phyloP scores from a whole-genome alignment of 2,113 vertebrate species.

The Sinocyclocheilus anshuiensis region DNA sequence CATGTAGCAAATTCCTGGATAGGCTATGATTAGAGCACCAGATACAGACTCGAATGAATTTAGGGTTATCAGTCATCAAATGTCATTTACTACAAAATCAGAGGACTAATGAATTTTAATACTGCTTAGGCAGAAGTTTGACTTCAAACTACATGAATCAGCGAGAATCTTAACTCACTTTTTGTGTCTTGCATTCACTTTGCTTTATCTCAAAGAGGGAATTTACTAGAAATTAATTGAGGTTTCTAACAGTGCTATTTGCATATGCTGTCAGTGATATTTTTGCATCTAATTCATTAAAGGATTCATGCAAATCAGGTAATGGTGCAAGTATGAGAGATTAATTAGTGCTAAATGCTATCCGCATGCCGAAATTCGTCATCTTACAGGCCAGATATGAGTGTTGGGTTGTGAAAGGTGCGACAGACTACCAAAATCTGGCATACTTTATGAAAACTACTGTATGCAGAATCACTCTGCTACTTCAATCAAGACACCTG shows the following conservation, averaged over 20 bases:
- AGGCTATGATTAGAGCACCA: constrained; percentile 36
- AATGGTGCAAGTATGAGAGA: not conserved
- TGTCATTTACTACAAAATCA: constrained; percentile 41
- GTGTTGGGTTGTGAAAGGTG: not conserved
- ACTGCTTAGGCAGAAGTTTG: constrained; percentile 3
- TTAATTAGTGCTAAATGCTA: not conserved
- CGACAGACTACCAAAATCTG: not conserved
- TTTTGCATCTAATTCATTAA: not conserved
- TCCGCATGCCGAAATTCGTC: rapidly evolving
- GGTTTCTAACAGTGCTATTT: not conserved
- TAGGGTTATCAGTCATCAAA: constrained; percentile 45
- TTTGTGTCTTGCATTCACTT: not conserved
- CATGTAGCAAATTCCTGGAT: constrained; percentile 28
- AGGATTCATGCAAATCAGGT: not conserved
- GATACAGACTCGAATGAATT: constrained; percentile 31
- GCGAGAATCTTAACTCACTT: not conserved
- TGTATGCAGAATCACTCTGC: not conserved
- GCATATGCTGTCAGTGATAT: not conserved
- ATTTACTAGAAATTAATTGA: not conserved
- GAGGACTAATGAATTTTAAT: constrained; percentile 27
- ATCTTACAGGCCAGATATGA: not conserved
- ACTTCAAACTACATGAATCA: not conserved
- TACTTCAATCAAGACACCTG: not conserved
- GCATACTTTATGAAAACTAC: not conserved
- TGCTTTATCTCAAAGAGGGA: not conserved